Conservation (phyloP, 2,888 invertebrate species). For the Adineta ricciae region DNA sequence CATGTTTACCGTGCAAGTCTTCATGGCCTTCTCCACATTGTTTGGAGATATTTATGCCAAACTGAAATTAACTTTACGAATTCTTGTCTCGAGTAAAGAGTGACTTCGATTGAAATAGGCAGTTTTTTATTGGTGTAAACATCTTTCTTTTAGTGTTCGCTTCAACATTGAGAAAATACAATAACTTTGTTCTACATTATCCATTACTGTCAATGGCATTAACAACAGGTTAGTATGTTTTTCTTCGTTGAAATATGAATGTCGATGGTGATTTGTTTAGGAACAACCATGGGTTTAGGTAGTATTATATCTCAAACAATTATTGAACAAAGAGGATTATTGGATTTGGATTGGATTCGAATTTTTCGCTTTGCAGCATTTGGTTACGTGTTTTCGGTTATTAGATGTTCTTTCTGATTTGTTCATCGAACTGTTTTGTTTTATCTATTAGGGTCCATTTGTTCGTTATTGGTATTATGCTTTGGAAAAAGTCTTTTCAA, state of each 20-base stretch:
- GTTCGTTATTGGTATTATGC: conserved; percentile 31
- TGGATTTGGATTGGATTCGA: conserved; percentile 6
- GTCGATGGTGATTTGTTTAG: not conserved
- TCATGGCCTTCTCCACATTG: too few relatives aligned
- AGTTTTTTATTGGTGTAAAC: too few relatives aligned
- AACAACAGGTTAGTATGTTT: conserved; percentile 10
- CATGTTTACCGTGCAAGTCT: too few relatives aligned
- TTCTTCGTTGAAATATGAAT: too few relatives aligned
- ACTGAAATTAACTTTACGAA: too few relatives aligned
- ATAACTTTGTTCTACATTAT: not conserved
- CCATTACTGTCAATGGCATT: conserved; percentile 25
- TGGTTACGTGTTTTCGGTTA: conserved; percentile 25
- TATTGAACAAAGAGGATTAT: conserved; percentile 3
- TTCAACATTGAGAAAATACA: not conserved
- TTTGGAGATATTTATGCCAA: too few relatives aligned
- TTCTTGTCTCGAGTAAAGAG: too few relatives aligned
- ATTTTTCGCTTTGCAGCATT: conserved; percentile 24
- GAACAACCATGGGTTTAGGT: conserved; percentile 27
- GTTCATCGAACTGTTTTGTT: not conserved
- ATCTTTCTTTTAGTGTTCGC: too few relatives aligned
- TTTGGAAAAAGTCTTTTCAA: conserved; percentile 23
- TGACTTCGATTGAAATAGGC: too few relatives aligned
- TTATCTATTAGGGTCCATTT: conserved; percentile 25
- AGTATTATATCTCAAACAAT: conserved; percentile 28
- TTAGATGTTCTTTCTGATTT: not conserved